phyloP scores from a whole-genome alignment of 2,113 vertebrate genomes.

The Mormyrus lacerda region DNA sequence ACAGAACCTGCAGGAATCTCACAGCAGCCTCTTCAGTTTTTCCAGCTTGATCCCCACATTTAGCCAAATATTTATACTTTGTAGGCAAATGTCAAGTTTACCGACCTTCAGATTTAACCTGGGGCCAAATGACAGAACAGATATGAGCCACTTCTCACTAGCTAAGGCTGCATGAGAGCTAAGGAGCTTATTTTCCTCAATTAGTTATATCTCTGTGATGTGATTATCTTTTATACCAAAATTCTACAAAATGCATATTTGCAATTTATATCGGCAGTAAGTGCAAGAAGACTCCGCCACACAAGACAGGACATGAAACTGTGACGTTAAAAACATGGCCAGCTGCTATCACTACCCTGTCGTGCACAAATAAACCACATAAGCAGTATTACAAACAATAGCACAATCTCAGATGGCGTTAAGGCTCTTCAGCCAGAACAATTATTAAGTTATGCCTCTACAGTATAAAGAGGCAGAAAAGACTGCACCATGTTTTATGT shows the following conservation, averaged over 20 bases:
- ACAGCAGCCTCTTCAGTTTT: neutral
- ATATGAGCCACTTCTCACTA: neutral
- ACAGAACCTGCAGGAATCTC: neutral
- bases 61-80: slow-evolving; percentile 1
- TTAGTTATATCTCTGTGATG: neutral
- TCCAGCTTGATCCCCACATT: neutral
- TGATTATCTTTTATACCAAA: neutral
- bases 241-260: neutral
- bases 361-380: neutral
- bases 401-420: neutral
- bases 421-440: neutral
- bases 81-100: slow-evolving; percentile 1
- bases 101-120: neutral
- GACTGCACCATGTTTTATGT: neutral
- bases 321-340: neutral
- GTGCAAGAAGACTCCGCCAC: neutral
- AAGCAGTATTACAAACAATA: neutral
- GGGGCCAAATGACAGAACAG: neutral
- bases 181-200: neutral
- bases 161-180: neutral
- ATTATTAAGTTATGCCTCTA: neutral
- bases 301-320: neutral
- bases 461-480: neutral
- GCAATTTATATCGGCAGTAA: neutral
- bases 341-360: neutral